Evolutionary conservation across 2,888 invertebrate species (phyloP), one percentile per base, ranked within the genome.

Genomic region (Synergus japonicus): DNA sequence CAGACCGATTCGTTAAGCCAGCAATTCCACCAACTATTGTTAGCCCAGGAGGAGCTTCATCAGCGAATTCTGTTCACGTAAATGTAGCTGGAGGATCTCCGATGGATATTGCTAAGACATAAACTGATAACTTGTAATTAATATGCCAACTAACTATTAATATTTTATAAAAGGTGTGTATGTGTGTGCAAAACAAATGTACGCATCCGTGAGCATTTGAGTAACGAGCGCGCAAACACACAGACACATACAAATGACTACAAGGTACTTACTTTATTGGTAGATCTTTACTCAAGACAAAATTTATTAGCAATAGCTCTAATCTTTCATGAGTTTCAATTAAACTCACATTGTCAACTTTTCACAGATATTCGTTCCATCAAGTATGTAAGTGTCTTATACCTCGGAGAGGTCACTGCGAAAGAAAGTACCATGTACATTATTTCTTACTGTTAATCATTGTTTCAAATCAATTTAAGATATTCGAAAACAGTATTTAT

Each of bases 1-100:
- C 96, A 87, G 97, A 97, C 91, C 94, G 97, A 87, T 97, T 97
- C 90, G 96, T 97, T 81, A 97, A 97, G 92, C 97, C 97, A 81
- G 97, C 97, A 81, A 95, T 96, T 91, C 97, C 97, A 81, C 93
- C 94, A 83, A 93, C 93, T 84, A 93, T 93, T 85, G 91, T 93
- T 85, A 93, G 93, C 78, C 92, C 94, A 1, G 73, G 73, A 37
- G 54, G 22, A 37, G 49, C 73, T 54, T 54, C 73, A 73, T 37
- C 73, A 41, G 73, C 46, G 9, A 54, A 73, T 9, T 5, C 37
- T 37, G 49, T 54, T 18, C 73, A 73, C 3, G 54, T 87, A 79
- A 91, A 88, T 78, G 83, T 86, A 60, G 81, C 88, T 80, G 82
- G 88, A 54, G 90, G 90, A 46, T 92, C 92, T 78, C 92, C 92